Evolutionary conservation across 1,140 invertebrate species (phyloP).

Genomic region (Listronotus bonariensis): DNA sequence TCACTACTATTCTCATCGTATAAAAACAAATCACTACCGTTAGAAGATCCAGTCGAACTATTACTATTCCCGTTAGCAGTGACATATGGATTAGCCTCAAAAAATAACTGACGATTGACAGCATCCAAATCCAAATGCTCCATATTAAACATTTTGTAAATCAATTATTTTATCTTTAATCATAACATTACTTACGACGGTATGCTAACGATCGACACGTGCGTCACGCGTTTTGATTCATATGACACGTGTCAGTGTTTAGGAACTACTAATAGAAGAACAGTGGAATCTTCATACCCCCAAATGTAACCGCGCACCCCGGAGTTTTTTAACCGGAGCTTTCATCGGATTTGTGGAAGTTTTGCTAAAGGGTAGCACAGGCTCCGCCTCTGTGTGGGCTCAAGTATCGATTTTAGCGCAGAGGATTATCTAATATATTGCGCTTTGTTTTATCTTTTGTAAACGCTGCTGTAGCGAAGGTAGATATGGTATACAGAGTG

Average conservation of each 20-base stretch:
- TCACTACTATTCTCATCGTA: conserved; percentile 62
- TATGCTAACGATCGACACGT: neutral
- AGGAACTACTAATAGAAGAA: conserved; percentile 19
- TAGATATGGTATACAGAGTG: too few species aligned
- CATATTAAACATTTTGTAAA: conserved; percentile 54
- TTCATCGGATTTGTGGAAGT: conserved; percentile 29
- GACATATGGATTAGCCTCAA: conserved; percentile 58
- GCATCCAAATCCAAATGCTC: conserved; percentile 61
- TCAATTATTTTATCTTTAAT: neutral
- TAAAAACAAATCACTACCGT: conserved; percentile 58
- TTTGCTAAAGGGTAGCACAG: conserved; percentile 1
- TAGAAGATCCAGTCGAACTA: conserved; percentile 50
- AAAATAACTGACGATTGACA: conserved; percentile 62
- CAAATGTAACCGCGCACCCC: conserved; percentile 12
- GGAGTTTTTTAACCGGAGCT: conserved; percentile 27
- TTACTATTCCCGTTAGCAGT: conserved; percentile 44
- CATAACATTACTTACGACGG: too few species aligned
- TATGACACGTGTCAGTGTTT: conserved; percentile 25
- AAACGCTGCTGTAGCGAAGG: too few species aligned
- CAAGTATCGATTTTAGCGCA: conserved; percentile 20
- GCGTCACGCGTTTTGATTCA: conserved; percentile 6
- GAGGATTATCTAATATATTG: conserved; percentile 1
- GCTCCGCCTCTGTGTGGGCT: conserved; percentile 24
- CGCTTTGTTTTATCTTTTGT: too few species aligned
- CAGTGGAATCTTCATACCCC: conserved; percentile 12